These are phyloP conservation scores for Ficedula albicollis DNA, from an alignment of 2,797 vertebrate genomes.

Conservation along the genomic window DNA sequence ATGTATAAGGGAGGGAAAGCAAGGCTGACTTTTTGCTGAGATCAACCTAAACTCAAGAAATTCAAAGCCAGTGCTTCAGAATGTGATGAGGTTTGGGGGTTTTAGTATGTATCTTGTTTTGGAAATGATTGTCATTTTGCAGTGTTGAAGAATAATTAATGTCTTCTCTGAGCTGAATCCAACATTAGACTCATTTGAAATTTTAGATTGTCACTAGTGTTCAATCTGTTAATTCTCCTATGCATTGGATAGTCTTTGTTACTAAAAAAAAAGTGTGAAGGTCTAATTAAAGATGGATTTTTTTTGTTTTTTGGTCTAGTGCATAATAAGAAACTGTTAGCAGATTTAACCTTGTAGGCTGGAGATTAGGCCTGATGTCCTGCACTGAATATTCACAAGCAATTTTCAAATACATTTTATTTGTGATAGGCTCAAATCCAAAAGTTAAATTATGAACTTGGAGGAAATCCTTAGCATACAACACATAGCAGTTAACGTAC, in stretches of 20 bases:
- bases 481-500: not conserved
- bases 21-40: not conserved
- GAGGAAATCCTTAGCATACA: not conserved
- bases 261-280: too few relatives aligned
- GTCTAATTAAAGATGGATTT: not conserved
- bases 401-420: not conserved
- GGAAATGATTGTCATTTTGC: not conserved
- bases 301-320: not conserved
- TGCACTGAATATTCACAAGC: not conserved
- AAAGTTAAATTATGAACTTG: not conserved
- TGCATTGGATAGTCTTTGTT: not conserved
- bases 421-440: not conserved
- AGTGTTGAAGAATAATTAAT: not conserved
- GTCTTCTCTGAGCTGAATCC: not conserved
- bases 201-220: not conserved
- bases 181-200: not conserved
- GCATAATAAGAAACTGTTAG: not conserved
- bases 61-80: not conserved
- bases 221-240: not conserved
- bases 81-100: not conserved
- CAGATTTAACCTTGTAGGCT: not conserved
- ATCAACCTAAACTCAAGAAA: not conserved
- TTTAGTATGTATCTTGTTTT: not conserved
- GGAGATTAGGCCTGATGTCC: not conserved
- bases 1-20: not conserved